Evolutionary conservation across 1,140 invertebrate genomes (phyloP).

Genomic region (Drosophila neocordata): DNA sequence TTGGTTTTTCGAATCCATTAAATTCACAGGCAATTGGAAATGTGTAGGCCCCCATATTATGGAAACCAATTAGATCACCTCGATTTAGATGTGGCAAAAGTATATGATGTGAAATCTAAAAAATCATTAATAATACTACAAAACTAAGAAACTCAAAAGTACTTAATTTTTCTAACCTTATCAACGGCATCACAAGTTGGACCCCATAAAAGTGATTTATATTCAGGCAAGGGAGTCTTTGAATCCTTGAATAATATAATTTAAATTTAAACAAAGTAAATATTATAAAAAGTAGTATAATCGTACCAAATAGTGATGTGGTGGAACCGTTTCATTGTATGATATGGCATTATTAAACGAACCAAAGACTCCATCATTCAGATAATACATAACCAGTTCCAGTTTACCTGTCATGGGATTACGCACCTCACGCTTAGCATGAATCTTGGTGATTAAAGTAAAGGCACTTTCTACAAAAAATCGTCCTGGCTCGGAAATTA

Average conservation of each 20-base stretch:
- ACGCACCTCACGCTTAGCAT: conserved; percentile 89
- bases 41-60: conserved; percentile 97
- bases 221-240: conserved; percentile 44
- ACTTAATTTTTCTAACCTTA: conserved; percentile 85
- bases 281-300: neutral
- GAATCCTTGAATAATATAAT: conserved; percentile 24
- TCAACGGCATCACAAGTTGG: conserved; percentile 97
- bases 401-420: conserved; percentile 79
- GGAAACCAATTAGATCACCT: conserved; percentile 94
- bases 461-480: conserved; percentile 97
- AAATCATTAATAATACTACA: no score
- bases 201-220: conserved; percentile 91
- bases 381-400: conserved; percentile 94
- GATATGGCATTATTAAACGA: conserved; percentile 96
- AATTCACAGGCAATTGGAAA: conserved; percentile 93
- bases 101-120: conserved; percentile 84
- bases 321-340: conserved; percentile 92
- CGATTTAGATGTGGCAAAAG: conserved; percentile 89
- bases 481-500: conserved; percentile 98
- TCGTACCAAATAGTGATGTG: conserved; percentile 65
- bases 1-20: conserved; percentile 90
- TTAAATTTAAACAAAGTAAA: neutral
- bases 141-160: neutral
- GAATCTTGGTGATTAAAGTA: conserved; percentile 94
- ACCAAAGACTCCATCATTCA: conserved; percentile 99